Conservation (phyloP, 1,140 invertebrate genomes). For the Bemisia tabaci region DNA sequence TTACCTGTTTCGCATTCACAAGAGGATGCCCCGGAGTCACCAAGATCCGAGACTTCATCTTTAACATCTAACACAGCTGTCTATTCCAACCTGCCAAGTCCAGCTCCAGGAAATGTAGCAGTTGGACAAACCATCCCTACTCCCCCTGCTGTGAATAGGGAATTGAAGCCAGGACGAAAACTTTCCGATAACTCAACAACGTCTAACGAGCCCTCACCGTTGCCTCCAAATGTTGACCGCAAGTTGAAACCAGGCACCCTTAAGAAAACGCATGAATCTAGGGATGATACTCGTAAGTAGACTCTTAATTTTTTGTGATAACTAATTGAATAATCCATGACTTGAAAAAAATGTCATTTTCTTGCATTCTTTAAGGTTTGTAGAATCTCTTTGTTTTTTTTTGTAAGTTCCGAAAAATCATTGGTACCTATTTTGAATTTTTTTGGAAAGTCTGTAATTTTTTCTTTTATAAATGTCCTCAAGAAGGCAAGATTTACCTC, state of each 20-base stretch:
- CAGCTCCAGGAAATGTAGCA: constrained; percentile 31
- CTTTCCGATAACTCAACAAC: constrained; percentile 34
- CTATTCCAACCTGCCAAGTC: constrained; percentile 44
- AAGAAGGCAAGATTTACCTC: too few relatives aligned
- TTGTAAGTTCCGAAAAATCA: too few relatives aligned
- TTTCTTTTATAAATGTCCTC: too few relatives aligned
- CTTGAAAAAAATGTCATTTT: too few relatives aligned
- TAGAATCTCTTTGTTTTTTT: too few relatives aligned
- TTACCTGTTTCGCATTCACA: constrained; percentile 16
- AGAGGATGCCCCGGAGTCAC: constrained; percentile 37
- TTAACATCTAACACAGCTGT: constrained; percentile 32
- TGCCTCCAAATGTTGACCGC: constrained; percentile 38
- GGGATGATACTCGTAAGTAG: constrained; percentile 1
- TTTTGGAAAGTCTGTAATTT: too few relatives aligned
- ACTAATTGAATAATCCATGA: too few relatives aligned
- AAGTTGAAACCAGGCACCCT: constrained; percentile 33
- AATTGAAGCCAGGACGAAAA: constrained; percentile 57
- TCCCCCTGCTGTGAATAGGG: constrained; percentile 59
- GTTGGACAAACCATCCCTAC: constrained; percentile 31
- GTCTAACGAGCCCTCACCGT: constrained; percentile 27
- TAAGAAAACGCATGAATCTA: constrained; percentile 11
- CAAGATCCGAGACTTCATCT: constrained; percentile 35
- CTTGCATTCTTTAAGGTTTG: too few relatives aligned
- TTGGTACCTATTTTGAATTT: too few relatives aligned
- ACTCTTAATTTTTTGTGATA: too few relatives aligned